A percentile compares a stretch with the other conserved stretches of the same genome.
Conservation (phyloP, 2,113 vertebrate species). For the Callorhinus ursinus region DNA sequence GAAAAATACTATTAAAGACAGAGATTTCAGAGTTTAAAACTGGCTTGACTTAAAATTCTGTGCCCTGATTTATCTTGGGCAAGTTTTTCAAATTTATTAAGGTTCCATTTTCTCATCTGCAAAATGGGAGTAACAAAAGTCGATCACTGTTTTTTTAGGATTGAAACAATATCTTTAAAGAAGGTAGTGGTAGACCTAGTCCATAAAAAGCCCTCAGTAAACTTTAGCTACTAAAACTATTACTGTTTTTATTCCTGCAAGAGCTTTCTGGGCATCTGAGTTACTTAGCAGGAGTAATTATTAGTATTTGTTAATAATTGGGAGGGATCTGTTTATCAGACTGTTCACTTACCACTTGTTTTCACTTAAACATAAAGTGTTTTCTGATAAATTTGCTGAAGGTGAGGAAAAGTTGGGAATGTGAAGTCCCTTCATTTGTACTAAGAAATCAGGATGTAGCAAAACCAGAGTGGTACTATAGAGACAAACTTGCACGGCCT, state of each 20-base stretch:
- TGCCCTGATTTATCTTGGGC: neutral
- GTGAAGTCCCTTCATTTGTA: no score
- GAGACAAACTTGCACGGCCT: neutral
- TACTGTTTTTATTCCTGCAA: neutral
- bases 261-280: neutral
- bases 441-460: neutral
- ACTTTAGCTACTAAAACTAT: neutral
- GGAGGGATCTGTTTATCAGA: neutral
- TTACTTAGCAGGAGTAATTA: neutral
- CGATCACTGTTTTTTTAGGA: neutral
- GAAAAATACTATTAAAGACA: neutral
- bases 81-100: neutral
- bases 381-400: neutral
- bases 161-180: neutral
- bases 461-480: accelerated
- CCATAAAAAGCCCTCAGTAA: neutral
- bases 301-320: neutral
- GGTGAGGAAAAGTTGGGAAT: neutral
- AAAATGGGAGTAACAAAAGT: neutral
- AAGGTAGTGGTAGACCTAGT: neutral
- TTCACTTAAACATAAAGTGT: neutral
- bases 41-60: neutral
- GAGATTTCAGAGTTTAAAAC: neutral
- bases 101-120: neutral
- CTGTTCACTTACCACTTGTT: neutral